These are phyloP conservation scores for Tachystola acroxantha DNA, from an alignment of 2,888 invertebrate genomes.

Conservation along the genomic window DNA sequence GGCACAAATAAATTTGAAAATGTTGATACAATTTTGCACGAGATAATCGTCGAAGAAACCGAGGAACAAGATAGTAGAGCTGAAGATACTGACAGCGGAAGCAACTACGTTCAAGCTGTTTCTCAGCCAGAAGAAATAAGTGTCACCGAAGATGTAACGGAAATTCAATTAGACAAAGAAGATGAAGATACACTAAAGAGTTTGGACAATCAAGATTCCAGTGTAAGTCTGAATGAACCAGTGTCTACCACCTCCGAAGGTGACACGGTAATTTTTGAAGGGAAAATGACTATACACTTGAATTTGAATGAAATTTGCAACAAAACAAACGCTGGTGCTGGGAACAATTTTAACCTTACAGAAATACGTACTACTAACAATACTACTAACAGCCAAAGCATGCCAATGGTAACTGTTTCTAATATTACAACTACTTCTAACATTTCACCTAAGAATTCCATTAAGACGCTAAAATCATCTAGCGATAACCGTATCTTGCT, in stretches of 20 bases:
- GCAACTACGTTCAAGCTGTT: slow-evolving; percentile 63
- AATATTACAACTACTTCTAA: slow-evolving; percentile 76
- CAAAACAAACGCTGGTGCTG: slow-evolving; percentile 66
- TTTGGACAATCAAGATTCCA: slow-evolving; percentile 74
- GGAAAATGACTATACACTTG: slow-evolving; percentile 75
- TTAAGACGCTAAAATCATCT: slow-evolving; percentile 61
- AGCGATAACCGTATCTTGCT: slow-evolving; percentile 39
- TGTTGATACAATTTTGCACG: slow-evolving; percentile 43
- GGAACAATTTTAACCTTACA: slow-evolving; percentile 51
- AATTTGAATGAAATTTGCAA: slow-evolving; percentile 74
- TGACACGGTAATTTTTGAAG: slow-evolving; percentile 74
- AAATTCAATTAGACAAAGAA: slow-evolving; percentile 72
- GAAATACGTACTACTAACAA: slow-evolving; percentile 41
- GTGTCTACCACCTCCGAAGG: slow-evolving; percentile 66
- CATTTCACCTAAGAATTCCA: slow-evolving; percentile 72
- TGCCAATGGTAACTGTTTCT: slow-evolving; percentile 78
- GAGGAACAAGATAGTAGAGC: slow-evolving; percentile 60
- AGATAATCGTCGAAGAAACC: slow-evolving; percentile 65
- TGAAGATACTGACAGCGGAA: slow-evolving; percentile 61
- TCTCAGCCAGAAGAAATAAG: slow-evolving; percentile 66
- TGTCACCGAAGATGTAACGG: slow-evolving; percentile 63
- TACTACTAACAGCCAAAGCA: slow-evolving; percentile 65
- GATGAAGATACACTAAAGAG: slow-evolving; percentile 74
- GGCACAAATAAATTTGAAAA: slow-evolving; percentile 33
- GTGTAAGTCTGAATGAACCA: slow-evolving; percentile 76